phyloP scores from a whole-genome alignment of 2,888 invertebrate genomes.

The Frankliniella fusca region DNA sequence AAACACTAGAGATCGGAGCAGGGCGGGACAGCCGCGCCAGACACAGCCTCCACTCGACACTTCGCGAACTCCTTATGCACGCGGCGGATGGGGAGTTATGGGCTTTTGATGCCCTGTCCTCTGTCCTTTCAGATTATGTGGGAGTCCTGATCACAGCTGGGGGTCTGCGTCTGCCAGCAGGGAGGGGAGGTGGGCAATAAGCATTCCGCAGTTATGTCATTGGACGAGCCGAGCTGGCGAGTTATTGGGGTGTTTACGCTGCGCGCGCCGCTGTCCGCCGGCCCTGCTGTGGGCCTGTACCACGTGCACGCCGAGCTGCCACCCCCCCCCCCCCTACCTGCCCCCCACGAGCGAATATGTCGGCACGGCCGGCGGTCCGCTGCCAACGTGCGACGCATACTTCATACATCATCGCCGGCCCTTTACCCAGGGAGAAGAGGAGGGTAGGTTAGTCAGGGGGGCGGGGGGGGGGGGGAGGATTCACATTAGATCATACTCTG shows the following conservation, averaged over 20 bases:
- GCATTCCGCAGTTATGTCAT: slow-evolving; percentile 2
- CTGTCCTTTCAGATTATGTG: not conserved
- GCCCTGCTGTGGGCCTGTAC: no score
- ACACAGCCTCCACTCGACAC: not conserved
- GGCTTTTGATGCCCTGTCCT: not conserved
- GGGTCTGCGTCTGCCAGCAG: not conserved
- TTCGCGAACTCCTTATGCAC: not conserved
- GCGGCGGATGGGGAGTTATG: not conserved
- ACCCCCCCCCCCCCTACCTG: no score
- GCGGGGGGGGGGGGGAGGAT: no score
- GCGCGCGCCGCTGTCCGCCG: not conserved
- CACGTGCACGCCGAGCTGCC: no score
- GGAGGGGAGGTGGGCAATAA: not conserved
- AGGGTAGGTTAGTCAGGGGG: no score
- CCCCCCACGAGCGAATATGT: not conserved
- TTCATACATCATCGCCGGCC: not conserved
- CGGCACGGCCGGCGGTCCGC: not conserved
- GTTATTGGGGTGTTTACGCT: slow-evolving; percentile 22
- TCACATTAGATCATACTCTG: no score
- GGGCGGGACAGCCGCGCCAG: not conserved
- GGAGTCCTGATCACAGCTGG: not conserved
- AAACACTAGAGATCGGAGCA: no score
- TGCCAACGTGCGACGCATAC: not conserved
- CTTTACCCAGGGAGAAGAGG: no score
- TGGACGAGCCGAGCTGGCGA: not conserved